Base-by-base conservation (phyloP, 2,797 vertebrate species). In the Zalophus californianus region DNA sequence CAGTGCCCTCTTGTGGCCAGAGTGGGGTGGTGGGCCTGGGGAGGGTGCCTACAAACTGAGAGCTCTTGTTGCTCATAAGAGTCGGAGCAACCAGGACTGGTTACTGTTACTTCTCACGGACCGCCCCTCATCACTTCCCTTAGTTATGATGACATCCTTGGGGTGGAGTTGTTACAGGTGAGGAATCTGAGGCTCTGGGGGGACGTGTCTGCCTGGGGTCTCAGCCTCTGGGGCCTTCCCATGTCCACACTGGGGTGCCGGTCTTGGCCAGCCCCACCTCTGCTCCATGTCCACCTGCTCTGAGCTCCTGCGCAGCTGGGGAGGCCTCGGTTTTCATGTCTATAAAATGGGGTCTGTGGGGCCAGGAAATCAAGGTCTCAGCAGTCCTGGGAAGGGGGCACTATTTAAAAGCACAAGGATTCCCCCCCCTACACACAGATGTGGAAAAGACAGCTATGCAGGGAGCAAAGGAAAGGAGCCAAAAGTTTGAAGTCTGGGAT, bases 1-100 rank as follows among this genome's bases (percentile, higher is more conserved):
- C 0, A 10, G 58, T 32, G n/a, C 97, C 77, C 91, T 78, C 94
- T 96, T 60, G 79, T 94, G 97, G 93, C 52, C 29, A 5, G 11
- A 58, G 14, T 0, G 2, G 78, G 96, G 32, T 80, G 73, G 86
- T 11, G 9, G 32, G 7, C 1, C 0, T 0, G 91, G 3, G 79
- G 21, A n/a, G 27, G 21, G 8, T 20, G 15, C 15, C 83, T 10
- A 11, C 5, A 6, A 35, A 0, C 27, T 2, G 7, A 15, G 32
- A 0, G 72, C 27, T 20, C 23, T n/a, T 35, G 48, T 54, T 25
- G 50, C 3, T 68, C 1, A 27, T 23, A 29, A 64, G 11, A 44
- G 12, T 35, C 1, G 6, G 5, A 9, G n/a, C 35, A 5, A 7
- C 52, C n/a, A 0, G 3, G 35, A 11, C 48, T 4, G 5, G 0